Evolutionary conservation across 2,888 invertebrate species (phyloP), one percentile per base, ranked within the genome.

Genomic region (Leucophenga maculata): DNA sequence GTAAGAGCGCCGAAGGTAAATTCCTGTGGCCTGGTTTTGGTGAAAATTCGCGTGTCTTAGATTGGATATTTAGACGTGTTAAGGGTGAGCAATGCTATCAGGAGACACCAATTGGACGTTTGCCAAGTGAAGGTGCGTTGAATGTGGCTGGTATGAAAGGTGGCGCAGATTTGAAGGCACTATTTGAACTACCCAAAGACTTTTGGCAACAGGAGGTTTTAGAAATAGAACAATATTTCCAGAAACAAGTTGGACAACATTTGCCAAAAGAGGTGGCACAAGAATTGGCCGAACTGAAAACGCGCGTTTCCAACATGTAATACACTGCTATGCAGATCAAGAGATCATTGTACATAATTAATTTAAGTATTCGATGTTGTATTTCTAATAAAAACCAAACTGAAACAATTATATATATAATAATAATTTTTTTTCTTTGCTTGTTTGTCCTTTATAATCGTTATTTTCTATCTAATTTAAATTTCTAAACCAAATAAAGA

Each of bases 21-120:
- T 99, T 98, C 91, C 90, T 99, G 71, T 99, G 99, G 99, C 99
- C 99, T 0, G 99, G 99, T 57, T 99, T 96, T 86, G 97, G 98
- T 0, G 99, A 99, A 75, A 99, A 99, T 88, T 93, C 94, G 9
- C 93, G 99, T 16, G 98, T 99, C 0, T 90, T 99, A 54, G 99
- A 99, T 86, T 99, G 99, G 99, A 92, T 98, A 75, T 91, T 98
- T 69, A 92, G 94, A 57, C 92, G 99, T 69, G 92, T 97, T 71
- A 94, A 97, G 74, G 92, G 92, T 11, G 93, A 94, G 84, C 90
- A 92, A 1, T 92, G 93, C 80, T 93, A 92, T 70, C 85, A 88
- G 22, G 91, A 94, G 67, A 94, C 96, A 0, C 92, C 97, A 0
- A 94, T 98, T 68, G 95, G 95, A 0, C 89, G 90, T 14, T 82